Base-by-base conservation (phyloP, 2,888 invertebrate genomes). In the Fabriciana adippe region DNA sequence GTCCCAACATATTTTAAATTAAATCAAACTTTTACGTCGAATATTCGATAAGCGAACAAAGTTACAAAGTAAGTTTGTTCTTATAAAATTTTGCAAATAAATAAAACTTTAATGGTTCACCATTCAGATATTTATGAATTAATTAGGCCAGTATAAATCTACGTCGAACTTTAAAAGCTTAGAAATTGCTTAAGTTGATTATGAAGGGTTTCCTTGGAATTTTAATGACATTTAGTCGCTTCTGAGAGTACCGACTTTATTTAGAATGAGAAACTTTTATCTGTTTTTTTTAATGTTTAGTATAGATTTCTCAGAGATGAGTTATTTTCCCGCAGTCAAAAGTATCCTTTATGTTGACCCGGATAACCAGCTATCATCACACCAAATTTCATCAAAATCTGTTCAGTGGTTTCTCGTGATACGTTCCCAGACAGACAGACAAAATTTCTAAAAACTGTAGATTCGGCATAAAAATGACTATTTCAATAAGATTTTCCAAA, bases 121-220 rank as follows among this genome's bases (percentile, higher is more conserved):
- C 54, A 61, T 64, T 68, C 55, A 55, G 59, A 60, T 18, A 31
- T 45, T 56, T 60, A 68, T 66, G 57, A 62, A 70, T 66, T 68
- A 55, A 70, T 68, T 70, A 57, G 57, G 45, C 13, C 45, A 56
- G 57, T 18, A 63, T 63, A 63, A 66, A 66, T 66, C 59, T 60
- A 66, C 50, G 65, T 48, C 66, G 55, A 61, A 31, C 53, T 54
- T 57, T 57, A 67, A 67, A 47, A 57, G 63, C 45, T 67, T 35
- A 63, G 57, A 55, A 31, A 45, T 57, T 50, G 48, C 48, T 61
- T 55, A 48, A 61, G 21, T 66, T 55, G 55, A 61, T 66, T 66
- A 66, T 61, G 48, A 61, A 66, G 55, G 59, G 31, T 59, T 57
- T 59, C 47, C 47, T 55, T 45, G 55, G 55, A 60, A 66, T 66